Base-by-base conservation (phyloP, 1,140 invertebrate species). In the Drosophila saltans region DNA sequence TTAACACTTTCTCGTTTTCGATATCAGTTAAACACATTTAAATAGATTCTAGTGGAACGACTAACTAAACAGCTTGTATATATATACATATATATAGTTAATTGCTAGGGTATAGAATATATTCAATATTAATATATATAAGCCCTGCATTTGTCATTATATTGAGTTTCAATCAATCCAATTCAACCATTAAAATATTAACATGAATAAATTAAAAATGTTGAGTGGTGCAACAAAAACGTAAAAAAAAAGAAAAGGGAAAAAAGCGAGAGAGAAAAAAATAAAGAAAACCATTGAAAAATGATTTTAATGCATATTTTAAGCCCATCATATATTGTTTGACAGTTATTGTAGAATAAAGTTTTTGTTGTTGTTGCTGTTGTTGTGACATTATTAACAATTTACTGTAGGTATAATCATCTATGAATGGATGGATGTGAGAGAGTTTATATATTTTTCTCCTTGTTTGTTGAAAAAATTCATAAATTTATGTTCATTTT, bases 311-410 rank as follows among this genome's bases (percentile, higher is more conserved):
- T 89, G 70, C 65, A 89, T 80, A 80, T 83, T 85, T 80, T 66
- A 80, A 77, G 67, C 80, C 72, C 71, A 76, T 78, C 83, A 88
- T 89, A 89, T 89, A 88, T 89, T 66, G 76, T 57, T 69, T 52
- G 45, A 52, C 45, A 52, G 9, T 52, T 21, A 52, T 52, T 26
- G 45, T 21, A 8, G 21, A 26, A 26, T 2, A 40, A 36, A 6
- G 33, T 11, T 52, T 52, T 48, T 52, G 26, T 36, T 36, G 16
- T 36, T 36, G 6, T 36, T 36, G 33, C 6, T 36, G 33, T 36
- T 36, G 45, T 52, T 52, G 45, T 52, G 55, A 59, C 76, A 74
- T 64, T 89, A 89, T 86, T 88, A 88, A 88, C 65, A 78, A 83
- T 88, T 83, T 80, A 77, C 69, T 52, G 8, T n/a, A 16, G 41